These are phyloP conservation scores for Antennarius striatus DNA, from an alignment of 2,113 vertebrate genomes.

Conservation along the genomic window DNA sequence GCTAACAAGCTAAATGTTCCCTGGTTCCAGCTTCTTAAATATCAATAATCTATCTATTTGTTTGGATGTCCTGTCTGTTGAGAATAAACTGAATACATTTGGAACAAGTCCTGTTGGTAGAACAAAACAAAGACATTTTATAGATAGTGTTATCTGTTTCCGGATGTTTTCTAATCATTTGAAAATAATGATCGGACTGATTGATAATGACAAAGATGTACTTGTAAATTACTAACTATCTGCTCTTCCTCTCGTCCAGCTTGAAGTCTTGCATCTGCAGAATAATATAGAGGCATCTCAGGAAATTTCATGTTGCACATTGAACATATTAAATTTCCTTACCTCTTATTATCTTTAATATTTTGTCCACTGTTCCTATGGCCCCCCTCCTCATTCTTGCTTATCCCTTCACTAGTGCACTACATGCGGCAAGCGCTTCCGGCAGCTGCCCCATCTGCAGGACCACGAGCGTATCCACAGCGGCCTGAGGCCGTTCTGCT, in stretches of 20 bases:
- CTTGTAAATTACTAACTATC: constrained; percentile 23
- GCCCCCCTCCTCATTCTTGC: not conserved
- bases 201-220: too few species aligned
- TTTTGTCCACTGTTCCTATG: not conserved
- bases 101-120: not conserved
- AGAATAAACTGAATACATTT: not conserved
- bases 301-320: too few species aligned
- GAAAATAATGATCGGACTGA: not conserved
- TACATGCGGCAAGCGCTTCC: constrained; percentile 80
- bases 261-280: constrained; percentile 49
- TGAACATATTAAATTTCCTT: not conserved
- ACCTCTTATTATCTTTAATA: not conserved
- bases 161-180: not conserved
- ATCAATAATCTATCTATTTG: too few species aligned
- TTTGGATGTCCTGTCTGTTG: not conserved
- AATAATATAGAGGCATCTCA: constrained; percentile 33
- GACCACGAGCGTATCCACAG: constrained; percentile 84
- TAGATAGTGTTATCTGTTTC: too few species aligned
- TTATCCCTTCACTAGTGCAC: constrained; percentile 63
- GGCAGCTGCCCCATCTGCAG: constrained; percentile 82
- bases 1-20: constrained; percentile 1
- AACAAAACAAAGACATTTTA: not conserved
- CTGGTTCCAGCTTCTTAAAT: not conserved
- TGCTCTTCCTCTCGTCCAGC: constrained; percentile 2
- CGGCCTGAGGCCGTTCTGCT: constrained; percentile 79